Evolutionary conservation across 1,140 invertebrate species (phyloP).

Genomic region (Hycleus phaleratus): DNA sequence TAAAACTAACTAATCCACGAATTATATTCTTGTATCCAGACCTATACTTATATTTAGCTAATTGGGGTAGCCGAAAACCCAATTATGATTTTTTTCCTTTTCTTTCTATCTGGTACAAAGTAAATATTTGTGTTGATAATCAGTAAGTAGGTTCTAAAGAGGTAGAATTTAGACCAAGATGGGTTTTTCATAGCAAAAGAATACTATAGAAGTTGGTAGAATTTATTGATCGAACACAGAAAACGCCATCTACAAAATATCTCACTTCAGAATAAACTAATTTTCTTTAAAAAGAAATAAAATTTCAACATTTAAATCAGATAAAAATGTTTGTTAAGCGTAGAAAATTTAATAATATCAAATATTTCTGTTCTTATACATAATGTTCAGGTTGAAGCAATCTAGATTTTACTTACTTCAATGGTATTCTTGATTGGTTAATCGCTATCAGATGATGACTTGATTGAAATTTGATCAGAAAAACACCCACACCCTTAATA

Average conservation of each 20-base stretch:
- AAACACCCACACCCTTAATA: slow-evolving; percentile 22
- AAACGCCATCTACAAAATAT: neutral
- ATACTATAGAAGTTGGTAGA: neutral
- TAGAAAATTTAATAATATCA: too few relatives aligned
- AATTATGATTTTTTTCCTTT: slow-evolving; percentile 28
- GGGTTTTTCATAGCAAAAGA: slow-evolving; percentile 1
- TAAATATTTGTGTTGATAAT: slow-evolving; percentile 26
- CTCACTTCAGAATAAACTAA: too few relatives aligned
- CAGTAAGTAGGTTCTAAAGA: neutral
- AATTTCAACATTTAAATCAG: too few relatives aligned
- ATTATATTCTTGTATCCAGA: slow-evolving; percentile 22
- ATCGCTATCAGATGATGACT: slow-evolving; percentile 13
- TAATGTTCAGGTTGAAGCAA: neutral
- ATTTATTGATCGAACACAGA: neutral
- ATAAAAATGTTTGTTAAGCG: too few relatives aligned
- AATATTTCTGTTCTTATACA: too few relatives aligned
- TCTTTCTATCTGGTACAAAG: slow-evolving; percentile 6
- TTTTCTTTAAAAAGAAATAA: too few relatives aligned
- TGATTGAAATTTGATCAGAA: slow-evolving; percentile 19
- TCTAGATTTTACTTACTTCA: slow-evolving; percentile 1
- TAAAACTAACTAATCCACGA: slow-evolving; percentile 24
- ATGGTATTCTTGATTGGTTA: slow-evolving; percentile 9
- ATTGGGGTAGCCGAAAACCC: slow-evolving; percentile 29
- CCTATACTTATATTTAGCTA: slow-evolving; percentile 34
- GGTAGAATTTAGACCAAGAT: neutral